Conservation (phyloP, 2,113 vertebrate species). For the Bathybates hornii region DNA sequence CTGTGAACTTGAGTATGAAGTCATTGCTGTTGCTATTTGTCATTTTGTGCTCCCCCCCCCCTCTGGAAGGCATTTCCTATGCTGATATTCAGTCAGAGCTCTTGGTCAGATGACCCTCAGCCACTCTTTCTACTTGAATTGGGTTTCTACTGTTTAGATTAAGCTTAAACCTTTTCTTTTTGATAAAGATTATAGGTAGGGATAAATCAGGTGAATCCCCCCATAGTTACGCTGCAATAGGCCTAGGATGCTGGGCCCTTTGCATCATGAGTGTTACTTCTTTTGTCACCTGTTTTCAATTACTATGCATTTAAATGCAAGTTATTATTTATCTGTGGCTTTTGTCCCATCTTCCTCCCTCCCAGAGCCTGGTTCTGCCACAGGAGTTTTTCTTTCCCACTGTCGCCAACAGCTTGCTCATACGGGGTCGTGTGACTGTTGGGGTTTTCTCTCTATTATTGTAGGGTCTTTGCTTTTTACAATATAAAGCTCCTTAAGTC, state of each 20-base stretch:
- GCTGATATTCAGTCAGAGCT: not conserved
- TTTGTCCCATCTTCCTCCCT: not conserved
- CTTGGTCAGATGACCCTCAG: not conserved
- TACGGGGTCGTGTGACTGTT: not conserved
- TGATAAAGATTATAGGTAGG: not conserved
- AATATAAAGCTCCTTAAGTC: not conserved
- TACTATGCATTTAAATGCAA: not conserved
- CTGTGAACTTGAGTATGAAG: not conserved
- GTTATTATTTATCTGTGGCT: not conserved
- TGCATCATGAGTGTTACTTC: not conserved
- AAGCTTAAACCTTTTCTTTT: not conserved
- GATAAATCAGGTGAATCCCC: not conserved
- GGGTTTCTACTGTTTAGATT: not conserved
- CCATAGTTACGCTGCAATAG: not conserved
- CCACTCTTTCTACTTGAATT: not conserved
- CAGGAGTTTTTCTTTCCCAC: not conserved
- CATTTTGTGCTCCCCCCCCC: not conserved
- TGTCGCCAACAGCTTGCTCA: not conserved
- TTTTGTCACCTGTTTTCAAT: not conserved
- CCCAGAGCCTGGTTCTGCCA: not conserved
- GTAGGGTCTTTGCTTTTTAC: not conserved
- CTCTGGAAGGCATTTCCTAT: not conserved
- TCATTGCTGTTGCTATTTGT: not conserved
- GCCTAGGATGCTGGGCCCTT: not conserved
- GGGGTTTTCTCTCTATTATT: not conserved